phyloP scores from a whole-genome alignment of 2,113 vertebrate species.

The Rhinoptilus africanus region DNA sequence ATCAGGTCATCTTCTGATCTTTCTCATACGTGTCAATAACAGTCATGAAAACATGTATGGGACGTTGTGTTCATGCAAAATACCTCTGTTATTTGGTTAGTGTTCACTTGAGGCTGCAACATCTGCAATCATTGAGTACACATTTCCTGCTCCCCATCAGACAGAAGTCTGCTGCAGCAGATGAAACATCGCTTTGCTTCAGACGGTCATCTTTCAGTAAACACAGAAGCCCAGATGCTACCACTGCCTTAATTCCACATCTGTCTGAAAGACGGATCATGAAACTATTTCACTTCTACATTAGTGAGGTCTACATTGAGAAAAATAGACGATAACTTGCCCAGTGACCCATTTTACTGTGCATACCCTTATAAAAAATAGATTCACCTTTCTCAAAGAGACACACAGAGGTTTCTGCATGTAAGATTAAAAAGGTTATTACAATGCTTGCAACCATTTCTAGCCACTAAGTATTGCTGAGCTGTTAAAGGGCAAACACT shows the following conservation, averaged over 20 bases:
- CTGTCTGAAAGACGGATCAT: not conserved
- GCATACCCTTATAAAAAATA: no score
- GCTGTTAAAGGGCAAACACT: conserved; percentile 4
- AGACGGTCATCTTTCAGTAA: not conserved
- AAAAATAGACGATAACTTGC: not conserved
- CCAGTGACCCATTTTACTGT: not conserved
- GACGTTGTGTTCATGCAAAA: not conserved
- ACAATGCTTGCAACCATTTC: not conserved
- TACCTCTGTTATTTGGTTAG: not conserved
- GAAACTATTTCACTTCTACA: not conserved
- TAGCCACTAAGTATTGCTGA: not conserved
- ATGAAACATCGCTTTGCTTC: not conserved
- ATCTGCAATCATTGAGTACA: not conserved
- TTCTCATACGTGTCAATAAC: not conserved
- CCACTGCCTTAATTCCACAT: not conserved
- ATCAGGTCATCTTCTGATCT: not conserved
- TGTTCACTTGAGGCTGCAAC: not conserved
- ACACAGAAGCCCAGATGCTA: not conserved
- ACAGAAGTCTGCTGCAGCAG: not conserved
- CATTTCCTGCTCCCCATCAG: not conserved
- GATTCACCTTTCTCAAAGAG: no score
- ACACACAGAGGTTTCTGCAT: not conserved
- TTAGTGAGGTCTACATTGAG: not conserved
- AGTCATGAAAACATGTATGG: not conserved
- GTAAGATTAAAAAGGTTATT: not conserved